Evolutionary conservation across 1,140 invertebrate genomes (phyloP).

Genomic region (Zaprionus inermis): DNA sequence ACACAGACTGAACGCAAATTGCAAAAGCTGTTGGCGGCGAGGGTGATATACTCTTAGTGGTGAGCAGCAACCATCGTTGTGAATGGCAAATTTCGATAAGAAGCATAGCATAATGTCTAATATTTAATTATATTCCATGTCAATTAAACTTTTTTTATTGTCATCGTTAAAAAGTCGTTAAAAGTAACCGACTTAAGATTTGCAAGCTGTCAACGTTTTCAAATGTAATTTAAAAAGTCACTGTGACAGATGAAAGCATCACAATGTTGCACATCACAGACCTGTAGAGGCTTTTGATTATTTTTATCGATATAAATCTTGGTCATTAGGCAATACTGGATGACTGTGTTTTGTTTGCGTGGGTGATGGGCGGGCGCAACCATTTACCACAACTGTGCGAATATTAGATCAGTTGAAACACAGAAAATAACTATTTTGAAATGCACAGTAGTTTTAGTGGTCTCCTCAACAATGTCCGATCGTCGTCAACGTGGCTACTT

Average conservation of each 20-base stretch:
- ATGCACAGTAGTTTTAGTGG: conserved; percentile 40
- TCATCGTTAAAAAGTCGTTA: not conserved
- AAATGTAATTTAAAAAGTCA: not conserved
- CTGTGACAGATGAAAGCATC: not conserved
- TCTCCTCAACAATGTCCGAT: conserved; percentile 54
- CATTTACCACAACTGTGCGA: conserved; percentile 69
- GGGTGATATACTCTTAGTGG: conserved; percentile 36
- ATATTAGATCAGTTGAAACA: conserved; percentile 66
- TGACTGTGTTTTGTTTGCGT: conserved; percentile 59
- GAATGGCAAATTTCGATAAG: conserved; percentile 22
- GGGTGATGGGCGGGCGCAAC: conserved; percentile 45
- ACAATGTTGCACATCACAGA: not conserved
- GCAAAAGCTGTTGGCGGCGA: conserved; percentile 25
- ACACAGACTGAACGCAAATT: conserved; percentile 65
- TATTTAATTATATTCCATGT: not conserved
- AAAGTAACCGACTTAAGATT: conserved; percentile 1
- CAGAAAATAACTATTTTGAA: conserved; percentile 41
- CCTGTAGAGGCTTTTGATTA: conserved; percentile 19
- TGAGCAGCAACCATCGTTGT: conserved; percentile 14
- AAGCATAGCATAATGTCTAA: not conserved
- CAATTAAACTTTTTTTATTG: not conserved
- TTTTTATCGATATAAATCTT: not conserved
- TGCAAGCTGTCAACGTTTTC: not conserved
- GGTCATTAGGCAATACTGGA: conserved; percentile 42
- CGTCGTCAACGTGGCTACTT: conserved; percentile 43